phyloP scores from a whole-genome alignment of 2,888 invertebrate species.

The Acanthoscelides obtectus region DNA sequence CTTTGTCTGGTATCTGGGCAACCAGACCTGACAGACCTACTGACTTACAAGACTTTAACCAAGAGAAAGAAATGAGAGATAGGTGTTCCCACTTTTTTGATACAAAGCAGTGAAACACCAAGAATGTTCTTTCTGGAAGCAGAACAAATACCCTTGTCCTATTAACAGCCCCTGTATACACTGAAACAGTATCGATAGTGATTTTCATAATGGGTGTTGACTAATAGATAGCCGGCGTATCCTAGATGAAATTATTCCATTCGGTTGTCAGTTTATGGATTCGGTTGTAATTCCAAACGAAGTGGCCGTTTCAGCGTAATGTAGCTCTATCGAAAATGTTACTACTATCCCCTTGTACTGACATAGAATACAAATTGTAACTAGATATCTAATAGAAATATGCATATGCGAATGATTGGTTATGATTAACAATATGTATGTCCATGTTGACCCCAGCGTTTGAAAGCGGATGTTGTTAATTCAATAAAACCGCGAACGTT shows the following conservation, averaged over 20 bases:
- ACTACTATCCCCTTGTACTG: neutral
- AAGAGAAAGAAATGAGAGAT: no score
- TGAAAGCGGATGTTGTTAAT: no score
- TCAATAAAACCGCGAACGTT: no score
- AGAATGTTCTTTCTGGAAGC: no score
- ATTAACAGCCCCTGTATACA: neutral
- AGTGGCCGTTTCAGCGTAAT: neutral
- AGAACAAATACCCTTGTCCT: no score
- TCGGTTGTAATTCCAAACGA: neutral
- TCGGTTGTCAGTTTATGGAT: neutral
- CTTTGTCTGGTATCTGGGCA: no score
- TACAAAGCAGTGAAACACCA: no score
- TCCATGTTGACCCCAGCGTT: neutral
- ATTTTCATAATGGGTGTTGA: neutral
- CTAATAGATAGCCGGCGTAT: neutral
- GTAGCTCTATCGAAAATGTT: neutral
- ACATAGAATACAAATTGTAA: neutral
- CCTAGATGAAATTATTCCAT: neutral
- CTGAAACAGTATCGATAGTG: neutral
- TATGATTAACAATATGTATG: neutral
- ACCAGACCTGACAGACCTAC: no score
- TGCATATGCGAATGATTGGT: neutral
- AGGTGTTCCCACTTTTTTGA: no score
- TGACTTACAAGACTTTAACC: no score
- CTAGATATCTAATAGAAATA: neutral